Conservation (phyloP, 2,888 invertebrate genomes). For the Eledona agricola region DNA sequence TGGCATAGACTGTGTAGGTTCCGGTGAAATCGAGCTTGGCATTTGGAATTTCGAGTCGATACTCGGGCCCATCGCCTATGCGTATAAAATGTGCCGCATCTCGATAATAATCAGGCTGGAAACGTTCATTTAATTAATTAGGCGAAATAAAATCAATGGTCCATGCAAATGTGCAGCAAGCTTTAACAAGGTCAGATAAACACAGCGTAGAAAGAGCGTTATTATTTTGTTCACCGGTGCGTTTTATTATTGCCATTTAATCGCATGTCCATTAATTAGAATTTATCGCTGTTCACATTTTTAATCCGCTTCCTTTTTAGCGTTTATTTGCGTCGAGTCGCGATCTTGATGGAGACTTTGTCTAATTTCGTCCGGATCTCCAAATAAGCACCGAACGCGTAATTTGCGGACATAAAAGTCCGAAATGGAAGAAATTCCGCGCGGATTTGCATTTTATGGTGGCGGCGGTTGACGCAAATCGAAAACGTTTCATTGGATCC, state of each 20-base stretch:
- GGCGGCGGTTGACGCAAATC: conserved; percentile 1
- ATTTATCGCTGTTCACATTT: conserved; percentile 12
- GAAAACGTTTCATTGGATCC: conserved; percentile 3
- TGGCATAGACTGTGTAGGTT: conserved; percentile 84
- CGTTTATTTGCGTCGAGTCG: conserved; percentile 5
- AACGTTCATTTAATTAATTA: conserved; percentile 7
- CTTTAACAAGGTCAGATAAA: conserved; percentile 19
- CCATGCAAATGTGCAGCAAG: conserved; percentile 12
- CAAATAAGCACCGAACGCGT: conserved; percentile 13
- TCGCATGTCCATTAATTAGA: conserved; percentile 14
- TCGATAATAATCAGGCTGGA: conserved; percentile 84
- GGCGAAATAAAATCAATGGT: conserved; percentile 1
- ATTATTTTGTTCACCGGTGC: too few relatives aligned
- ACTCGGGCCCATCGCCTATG: conserved; percentile 80
- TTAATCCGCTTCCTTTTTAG: conserved; percentile 20
- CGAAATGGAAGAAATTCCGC: background rate
- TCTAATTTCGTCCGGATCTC: conserved; percentile 6
- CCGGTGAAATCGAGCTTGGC: conserved; percentile 88
- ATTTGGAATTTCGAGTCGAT: conserved; percentile 84
- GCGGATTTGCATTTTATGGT: conserved; percentile 7
- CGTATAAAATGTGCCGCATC: conserved; percentile 85
- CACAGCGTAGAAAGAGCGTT: conserved; percentile 14
- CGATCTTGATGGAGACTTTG: conserved; percentile 14
- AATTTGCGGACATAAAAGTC: conserved; percentile 16
- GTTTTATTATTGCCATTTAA: conserved; percentile 16